Conservation (phyloP, 2,113 vertebrate species). For the Urocitellus parryii region DNA sequence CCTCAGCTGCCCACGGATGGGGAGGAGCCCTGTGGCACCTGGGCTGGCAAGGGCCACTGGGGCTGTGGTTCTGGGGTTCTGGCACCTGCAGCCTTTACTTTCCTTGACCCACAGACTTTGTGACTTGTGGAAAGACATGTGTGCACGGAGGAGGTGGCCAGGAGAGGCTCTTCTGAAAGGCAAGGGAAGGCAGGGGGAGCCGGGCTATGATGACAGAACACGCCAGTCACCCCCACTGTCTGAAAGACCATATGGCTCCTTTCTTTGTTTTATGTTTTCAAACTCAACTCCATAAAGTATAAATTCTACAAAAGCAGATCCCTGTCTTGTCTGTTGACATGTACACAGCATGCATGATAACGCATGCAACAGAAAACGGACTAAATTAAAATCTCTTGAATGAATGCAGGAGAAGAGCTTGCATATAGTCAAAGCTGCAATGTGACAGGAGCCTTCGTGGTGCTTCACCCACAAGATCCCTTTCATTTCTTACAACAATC, state of each 20-base stretch:
- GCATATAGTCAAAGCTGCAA: background rate
- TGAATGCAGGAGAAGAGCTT: background rate
- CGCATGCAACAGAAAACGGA: background rate
- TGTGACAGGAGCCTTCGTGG: background rate
- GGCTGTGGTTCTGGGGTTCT: background rate
- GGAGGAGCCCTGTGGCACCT: background rate
- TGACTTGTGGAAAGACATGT: background rate
- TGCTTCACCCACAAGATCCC: background rate
- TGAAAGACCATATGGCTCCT: background rate
- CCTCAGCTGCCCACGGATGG: background rate
- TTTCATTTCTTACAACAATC: background rate
- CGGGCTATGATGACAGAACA: background rate
- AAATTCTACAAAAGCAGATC: background rate
- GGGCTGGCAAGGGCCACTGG: background rate
- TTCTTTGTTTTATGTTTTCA: background rate
- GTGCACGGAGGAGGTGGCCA: background rate
- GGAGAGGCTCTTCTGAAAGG: background rate
- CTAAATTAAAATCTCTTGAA: background rate
- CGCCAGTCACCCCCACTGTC: background rate
- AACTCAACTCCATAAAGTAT: background rate
- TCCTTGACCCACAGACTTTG: background rate
- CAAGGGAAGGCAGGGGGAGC: background rate
- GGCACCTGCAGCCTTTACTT: background rate
- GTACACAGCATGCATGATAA: too few relatives aligned
- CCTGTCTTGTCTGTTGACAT: background rate